A percentile compares a stretch with the other conserved stretches of the same genome.
Conservation (phyloP, 2,113 vertebrate genomes). For the Falcunculus frontatus region DNA sequence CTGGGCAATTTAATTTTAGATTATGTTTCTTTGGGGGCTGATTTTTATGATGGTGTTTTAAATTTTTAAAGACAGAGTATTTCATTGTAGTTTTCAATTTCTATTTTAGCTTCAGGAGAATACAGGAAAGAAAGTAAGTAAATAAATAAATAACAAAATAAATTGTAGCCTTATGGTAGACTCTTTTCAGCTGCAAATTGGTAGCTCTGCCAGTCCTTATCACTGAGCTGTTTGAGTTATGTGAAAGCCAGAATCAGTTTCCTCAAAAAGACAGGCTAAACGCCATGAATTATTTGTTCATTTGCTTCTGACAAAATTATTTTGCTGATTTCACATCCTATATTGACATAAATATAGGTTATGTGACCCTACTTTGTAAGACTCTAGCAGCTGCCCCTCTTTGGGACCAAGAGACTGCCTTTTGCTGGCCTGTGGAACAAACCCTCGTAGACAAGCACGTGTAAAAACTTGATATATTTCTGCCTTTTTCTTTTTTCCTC, state of each 20-base stretch:
- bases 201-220: background rate
- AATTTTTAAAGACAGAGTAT: background rate
- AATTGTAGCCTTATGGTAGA: background rate
- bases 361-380: background rate
- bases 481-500: background rate
- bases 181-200: background rate
- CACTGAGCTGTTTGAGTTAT: background rate
- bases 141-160: background rate
- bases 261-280: background rate
- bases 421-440: background rate
- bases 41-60: background rate
- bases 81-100: background rate
- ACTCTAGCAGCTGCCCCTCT: too few relatives aligned
- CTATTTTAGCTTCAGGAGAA: background rate
- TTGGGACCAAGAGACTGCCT: background rate
- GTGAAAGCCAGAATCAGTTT: background rate
- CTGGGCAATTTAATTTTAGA: background rate
- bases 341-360: background rate
- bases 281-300: background rate
- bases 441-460: accelerated
- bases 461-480: background rate
- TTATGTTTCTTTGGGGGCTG: accelerated
- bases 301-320: background rate
- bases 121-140: background rate
- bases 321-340: background rate